Conservation (phyloP, 2,797 vertebrate species). For the Denticeps clupeoides region DNA sequence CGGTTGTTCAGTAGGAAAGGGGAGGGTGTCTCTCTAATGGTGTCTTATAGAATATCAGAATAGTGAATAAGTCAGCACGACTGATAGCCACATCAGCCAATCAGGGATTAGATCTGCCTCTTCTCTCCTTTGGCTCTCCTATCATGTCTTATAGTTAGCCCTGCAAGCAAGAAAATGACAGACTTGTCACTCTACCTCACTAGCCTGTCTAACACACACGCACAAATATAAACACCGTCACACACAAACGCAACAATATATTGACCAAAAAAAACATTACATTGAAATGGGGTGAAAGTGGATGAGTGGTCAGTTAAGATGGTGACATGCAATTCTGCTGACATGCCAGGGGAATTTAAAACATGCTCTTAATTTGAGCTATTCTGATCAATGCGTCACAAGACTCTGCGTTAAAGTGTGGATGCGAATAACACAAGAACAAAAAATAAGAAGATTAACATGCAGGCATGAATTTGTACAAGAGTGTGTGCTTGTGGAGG, state of each 20-base stretch:
- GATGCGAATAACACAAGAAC: too few species aligned
- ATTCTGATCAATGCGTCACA: too few species aligned
- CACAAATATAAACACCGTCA: slow-evolving; percentile 35
- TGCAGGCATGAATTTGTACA: background rate
- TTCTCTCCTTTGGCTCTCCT: slow-evolving; percentile 97
- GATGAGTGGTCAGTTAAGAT: too few species aligned
- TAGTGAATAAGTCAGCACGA: slow-evolving; percentile 79
- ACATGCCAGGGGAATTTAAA: too few species aligned
- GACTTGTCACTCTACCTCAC: slow-evolving; percentile 80
- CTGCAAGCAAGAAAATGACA: slow-evolving; percentile 99
- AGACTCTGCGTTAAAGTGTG: too few species aligned
- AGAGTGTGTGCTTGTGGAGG: background rate
- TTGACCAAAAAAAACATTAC: slow-evolving; percentile 27
- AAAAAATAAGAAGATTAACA: too few species aligned
- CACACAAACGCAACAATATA: slow-evolving; percentile 7
- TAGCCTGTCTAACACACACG: slow-evolving; percentile 71
- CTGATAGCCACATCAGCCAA: slow-evolving; percentile 85
- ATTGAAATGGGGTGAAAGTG: background rate
- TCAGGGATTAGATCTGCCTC: slow-evolving; percentile 93
- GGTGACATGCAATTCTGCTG: too few species aligned
- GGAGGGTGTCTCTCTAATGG: slow-evolving; percentile 74
- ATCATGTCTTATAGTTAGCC: slow-evolving; percentile 98
- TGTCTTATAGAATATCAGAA: slow-evolving; percentile 53
- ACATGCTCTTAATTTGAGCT: too few species aligned
- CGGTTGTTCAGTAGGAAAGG: slow-evolving; percentile 49